phyloP scores from a whole-genome alignment of 2,113 vertebrate genomes.

The Syngnathus scovelli region DNA sequence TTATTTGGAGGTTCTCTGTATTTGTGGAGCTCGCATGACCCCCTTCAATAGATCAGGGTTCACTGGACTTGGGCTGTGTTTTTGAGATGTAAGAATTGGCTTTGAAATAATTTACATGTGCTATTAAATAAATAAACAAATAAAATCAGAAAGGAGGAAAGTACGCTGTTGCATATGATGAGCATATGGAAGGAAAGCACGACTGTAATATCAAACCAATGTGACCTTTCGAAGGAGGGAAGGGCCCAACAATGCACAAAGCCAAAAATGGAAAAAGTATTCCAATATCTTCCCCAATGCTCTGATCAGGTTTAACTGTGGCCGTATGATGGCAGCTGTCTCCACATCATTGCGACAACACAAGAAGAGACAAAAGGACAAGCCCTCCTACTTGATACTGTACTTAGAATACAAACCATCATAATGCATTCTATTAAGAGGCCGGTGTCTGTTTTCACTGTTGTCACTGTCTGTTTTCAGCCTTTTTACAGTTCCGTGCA shows the following conservation, averaged over 20 bases:
- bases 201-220: slow-evolving; percentile 56
- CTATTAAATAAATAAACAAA: background rate
- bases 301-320: slow-evolving; percentile 67
- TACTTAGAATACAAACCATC: slow-evolving; percentile 2
- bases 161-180: background rate
- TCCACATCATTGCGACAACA: slow-evolving; percentile 28
- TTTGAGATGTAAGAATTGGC: background rate
- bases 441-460: background rate
- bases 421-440: background rate
- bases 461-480: slow-evolving; percentile 4
- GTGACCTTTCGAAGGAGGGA: slow-evolving; percentile 57
- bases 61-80: background rate
- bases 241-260: slow-evolving; percentile 65
- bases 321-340: slow-evolving; percentile 64
- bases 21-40: background rate
- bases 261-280: slow-evolving; percentile 80
- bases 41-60: background rate
- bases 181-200: slow-evolving; percentile 30
- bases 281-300: slow-evolving; percentile 60
- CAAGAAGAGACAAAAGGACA: slow-evolving; percentile 30
- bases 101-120: background rate
- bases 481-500: background rate
- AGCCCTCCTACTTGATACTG: slow-evolving; percentile 1
- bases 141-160: background rate
- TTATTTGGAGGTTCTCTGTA: background rate